Evolutionary conservation across 2,888 invertebrate species (phyloP), one percentile per base, ranked within the genome.

Genomic region (Eilema griseolum): DNA sequence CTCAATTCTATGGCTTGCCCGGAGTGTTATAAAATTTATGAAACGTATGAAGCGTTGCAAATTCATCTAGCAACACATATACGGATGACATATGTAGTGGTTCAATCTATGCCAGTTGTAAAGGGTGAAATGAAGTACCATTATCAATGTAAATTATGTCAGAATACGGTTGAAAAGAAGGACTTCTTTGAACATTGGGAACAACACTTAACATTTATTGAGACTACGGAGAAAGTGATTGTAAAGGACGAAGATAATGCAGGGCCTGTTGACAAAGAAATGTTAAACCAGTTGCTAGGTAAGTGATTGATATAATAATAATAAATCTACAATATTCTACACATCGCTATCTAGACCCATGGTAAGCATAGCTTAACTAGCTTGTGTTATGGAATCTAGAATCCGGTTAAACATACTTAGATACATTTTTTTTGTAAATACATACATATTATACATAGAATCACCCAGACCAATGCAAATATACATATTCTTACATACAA

Each of bases 141-240:
- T 2, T 7, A 26, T 0, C 28, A 71, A 69, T 92, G 92, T 26
- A 83, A 72, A 0, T 57, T 46, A 0, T 89, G 89, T 23, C 37
- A 28, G 0, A 3, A 63, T 0, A 26, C 46, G 0, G 75, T 89
- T 0, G 5, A 5, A 0, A 3, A 16, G 0, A 2, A 3, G 0
- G 60, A 81, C 0, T 84, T 84, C n/a, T 89, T 91, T 31, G 0
- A 26, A 0, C 92, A 92, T 33, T 92, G 90, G 90, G 91, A 91
- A 59, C 2, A 16, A 0, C 92, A 92, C 66, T 28, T 90, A 16
- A 52, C 69, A 10, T 57, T 84, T 12, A 56, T 52, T 0, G 46
- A 52, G 0, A 56, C 8, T 23, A 65, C 0, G 10, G 63, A 14
- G 26, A 46, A 24, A 24, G 46, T 5, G 23, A n/a, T 16, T 20